These are phyloP conservation scores for Drosophila sordidula DNA, from an alignment of 2,888 invertebrate genomes.

Conservation along the genomic window DNA sequence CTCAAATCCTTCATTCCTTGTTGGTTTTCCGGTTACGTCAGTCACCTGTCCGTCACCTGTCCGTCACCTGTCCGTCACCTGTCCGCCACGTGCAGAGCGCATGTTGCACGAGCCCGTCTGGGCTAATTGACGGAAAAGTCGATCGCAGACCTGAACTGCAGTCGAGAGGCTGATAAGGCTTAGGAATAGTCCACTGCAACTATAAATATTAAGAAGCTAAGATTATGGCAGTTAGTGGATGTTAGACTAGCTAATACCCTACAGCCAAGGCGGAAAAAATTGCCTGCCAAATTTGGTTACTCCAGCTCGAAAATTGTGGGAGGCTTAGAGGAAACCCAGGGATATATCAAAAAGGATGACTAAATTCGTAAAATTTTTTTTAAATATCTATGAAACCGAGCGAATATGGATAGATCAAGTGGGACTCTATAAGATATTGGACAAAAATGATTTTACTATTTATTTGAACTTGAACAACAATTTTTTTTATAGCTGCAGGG, in stretches of 20 bases:
- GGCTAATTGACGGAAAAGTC: constrained; percentile 16
- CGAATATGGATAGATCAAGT: too few species aligned
- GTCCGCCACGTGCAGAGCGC: constrained; percentile 17
- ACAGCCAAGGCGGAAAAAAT: too few species aligned
- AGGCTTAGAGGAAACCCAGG: too few species aligned
- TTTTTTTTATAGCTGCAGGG: neutral
- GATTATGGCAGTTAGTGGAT: neutral
- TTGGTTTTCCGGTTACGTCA: neutral
- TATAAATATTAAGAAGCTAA: neutral
- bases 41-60: neutral
- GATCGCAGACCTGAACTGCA: constrained; percentile 29
- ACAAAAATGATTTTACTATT: too few species aligned
- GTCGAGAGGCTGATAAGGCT: constrained; percentile 31
- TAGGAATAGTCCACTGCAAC: constrained; percentile 15
- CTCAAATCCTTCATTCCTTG: too few species aligned
- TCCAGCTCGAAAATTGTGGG: too few species aligned
- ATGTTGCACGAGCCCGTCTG: neutral
- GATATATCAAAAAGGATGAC: too few species aligned
- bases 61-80: constrained; percentile 16
- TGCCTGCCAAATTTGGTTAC: too few species aligned
- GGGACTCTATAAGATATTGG: too few species aligned
- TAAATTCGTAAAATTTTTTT: too few species aligned
- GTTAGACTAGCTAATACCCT: constrained; percentile 1
- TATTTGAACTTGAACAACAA: neutral
- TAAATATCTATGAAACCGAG: too few species aligned